Conservation (phyloP, 2,888 invertebrate species). For the Sphecodes monilicornis region DNA sequence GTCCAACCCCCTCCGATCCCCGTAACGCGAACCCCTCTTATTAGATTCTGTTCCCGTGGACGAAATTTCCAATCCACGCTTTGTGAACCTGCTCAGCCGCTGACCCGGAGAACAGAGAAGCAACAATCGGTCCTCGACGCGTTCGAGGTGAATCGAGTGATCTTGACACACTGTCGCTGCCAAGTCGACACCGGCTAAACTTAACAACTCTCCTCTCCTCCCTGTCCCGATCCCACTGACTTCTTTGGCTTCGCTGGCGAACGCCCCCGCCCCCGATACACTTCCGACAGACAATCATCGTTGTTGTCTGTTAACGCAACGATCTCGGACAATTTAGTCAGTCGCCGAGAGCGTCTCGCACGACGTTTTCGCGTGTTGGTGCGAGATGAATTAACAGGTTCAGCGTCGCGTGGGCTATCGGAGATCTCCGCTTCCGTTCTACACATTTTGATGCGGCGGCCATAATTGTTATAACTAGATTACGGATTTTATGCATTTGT, state of each 20-base stretch:
- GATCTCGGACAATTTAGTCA: neutral
- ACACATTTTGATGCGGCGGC: neutral
- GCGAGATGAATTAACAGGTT: neutral
- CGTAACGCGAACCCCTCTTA: neutral
- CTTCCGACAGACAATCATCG: constrained; percentile 56
- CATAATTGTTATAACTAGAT: neutral
- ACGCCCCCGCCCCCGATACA: constrained; percentile 34
- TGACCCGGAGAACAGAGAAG: constrained; percentile 50
- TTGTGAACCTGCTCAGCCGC: constrained; percentile 44
- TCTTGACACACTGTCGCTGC: constrained; percentile 80
- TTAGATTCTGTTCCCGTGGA: constrained; percentile 29
- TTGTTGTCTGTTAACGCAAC: neutral
- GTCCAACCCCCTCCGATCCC: neutral
- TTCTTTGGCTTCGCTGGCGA: constrained; percentile 47
- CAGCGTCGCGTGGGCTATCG: neutral
- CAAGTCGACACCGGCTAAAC: constrained; percentile 71
- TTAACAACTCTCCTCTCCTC: constrained; percentile 65
- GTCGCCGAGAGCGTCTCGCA: neutral
- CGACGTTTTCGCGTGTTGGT: neutral
- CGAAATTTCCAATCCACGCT: constrained; percentile 54
- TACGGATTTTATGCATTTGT: neutral
- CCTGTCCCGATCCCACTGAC: neutral
- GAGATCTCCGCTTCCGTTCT: neutral
- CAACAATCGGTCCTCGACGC: constrained; percentile 53
- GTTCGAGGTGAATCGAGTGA: constrained; percentile 73